Percentiles rank a stretch among this genome's conserved stretches.
These are phyloP conservation scores for Crypturellus tataupa DNA, from an alignment of 2,797 vertebrate genomes.

Conservation along the genomic window DNA sequence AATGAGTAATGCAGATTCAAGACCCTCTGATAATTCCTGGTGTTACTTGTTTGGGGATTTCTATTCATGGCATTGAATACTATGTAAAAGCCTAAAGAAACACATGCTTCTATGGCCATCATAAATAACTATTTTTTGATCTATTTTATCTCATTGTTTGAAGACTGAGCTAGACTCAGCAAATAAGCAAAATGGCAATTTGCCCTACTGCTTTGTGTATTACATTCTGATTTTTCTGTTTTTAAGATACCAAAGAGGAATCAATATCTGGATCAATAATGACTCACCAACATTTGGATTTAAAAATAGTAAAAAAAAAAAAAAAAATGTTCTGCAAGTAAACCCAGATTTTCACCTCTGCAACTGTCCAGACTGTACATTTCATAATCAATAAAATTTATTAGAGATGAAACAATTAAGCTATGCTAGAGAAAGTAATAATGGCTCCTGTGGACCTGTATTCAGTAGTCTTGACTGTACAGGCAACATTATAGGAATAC, in stretches of 20 bases:
- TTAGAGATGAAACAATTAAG: not conserved
- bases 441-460: not conserved
- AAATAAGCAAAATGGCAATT: not conserved
- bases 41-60: not conserved
- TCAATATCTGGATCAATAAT: not conserved
- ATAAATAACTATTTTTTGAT: not conserved
- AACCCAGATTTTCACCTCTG: not conserved
- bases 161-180: not conserved
- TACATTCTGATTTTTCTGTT: not conserved
- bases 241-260: not conserved
- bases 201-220: not conserved
- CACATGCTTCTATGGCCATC: no score
- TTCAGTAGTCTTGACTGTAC: not conserved
- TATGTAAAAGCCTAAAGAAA: not conserved
- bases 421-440: not conserved
- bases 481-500: not conserved
- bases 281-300: not conserved
- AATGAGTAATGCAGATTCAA: not conserved
- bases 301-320: not conserved
- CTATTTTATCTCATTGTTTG: not conserved
- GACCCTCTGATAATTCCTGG: not conserved
- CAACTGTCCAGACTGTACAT: not conserved
- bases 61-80: not conserved
- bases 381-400: not conserved
- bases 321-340: not conserved